These are phyloP conservation scores for Hydrozoanthus tunicans DNA, from an alignment of 64 coral and sea anemone species.

Conservation along the genomic window DNA sequence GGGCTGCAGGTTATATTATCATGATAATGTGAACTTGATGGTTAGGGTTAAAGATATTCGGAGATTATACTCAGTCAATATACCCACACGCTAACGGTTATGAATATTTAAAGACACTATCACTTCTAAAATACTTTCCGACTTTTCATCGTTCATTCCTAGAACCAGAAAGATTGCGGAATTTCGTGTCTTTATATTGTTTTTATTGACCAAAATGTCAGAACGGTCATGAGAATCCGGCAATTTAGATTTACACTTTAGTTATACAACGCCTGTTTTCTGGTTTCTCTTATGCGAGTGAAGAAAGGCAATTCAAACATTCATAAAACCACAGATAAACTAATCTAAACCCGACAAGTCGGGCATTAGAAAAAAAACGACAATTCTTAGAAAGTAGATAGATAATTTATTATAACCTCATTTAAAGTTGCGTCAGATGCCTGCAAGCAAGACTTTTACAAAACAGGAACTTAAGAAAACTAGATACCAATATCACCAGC, in stretches of 20 bases:
- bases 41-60: constrained; percentile 17
- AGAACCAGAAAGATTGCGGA: neutral
- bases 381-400: neutral
- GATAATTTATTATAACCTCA: neutral
- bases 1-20: neutral
- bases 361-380: neutral
- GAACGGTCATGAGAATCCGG: no score
- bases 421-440: neutral
- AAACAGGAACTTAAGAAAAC: no score
- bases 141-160: neutral
- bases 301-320: neutral
- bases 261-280: no score
- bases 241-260: no score
- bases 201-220: no score
- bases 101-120: constrained; percentile 7
- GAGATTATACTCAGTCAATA: constrained; percentile 24
- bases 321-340: neutral
- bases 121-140: neutral
- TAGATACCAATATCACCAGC: no score
- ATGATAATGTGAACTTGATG: constrained; percentile 28
- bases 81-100: constrained; percentile 2
- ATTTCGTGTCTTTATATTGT: neutral
- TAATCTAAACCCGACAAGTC: neutral
- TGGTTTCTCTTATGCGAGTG: no score
- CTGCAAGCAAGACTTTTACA: no score